Evolutionary conservation across 2,113 vertebrate species (phyloP).

Genomic region (Oreotrochilus melanogaster): DNA sequence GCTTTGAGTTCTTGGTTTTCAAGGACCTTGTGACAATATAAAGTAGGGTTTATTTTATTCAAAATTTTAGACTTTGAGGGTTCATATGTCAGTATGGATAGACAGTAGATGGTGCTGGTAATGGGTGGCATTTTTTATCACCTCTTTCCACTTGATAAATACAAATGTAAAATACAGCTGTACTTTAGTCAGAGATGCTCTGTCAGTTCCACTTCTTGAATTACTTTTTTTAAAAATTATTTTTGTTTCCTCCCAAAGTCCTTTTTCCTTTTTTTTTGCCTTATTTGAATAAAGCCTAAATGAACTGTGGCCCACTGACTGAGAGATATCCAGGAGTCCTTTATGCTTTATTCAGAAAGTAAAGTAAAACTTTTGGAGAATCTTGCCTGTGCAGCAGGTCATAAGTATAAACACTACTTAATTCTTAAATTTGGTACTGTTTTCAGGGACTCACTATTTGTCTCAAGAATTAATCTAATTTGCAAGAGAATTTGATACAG

Average conservation of each 20-base stretch:
- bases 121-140: background rate
- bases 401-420: background rate
- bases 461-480: background rate
- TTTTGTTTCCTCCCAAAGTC: background rate
- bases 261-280: rapidly evolving
- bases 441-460: background rate
- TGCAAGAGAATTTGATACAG: background rate
- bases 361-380: background rate
- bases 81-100: background rate
- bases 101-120: background rate
- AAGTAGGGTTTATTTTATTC: background rate
- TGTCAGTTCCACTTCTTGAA: background rate
- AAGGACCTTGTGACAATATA: background rate
- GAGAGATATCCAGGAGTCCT: background rate
- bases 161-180: background rate
- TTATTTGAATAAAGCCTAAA: background rate
- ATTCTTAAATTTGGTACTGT: background rate
- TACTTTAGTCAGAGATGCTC: background rate
- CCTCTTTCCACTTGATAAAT: background rate
- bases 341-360: background rate
- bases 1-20: background rate
- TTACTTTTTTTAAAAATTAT: background rate
- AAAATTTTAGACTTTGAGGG: background rate
- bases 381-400: background rate
- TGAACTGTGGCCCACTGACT: background rate